These are phyloP conservation scores for Aphelinus atriplicis DNA, from an alignment of 1,140 invertebrate species.

Conservation along the genomic window DNA sequence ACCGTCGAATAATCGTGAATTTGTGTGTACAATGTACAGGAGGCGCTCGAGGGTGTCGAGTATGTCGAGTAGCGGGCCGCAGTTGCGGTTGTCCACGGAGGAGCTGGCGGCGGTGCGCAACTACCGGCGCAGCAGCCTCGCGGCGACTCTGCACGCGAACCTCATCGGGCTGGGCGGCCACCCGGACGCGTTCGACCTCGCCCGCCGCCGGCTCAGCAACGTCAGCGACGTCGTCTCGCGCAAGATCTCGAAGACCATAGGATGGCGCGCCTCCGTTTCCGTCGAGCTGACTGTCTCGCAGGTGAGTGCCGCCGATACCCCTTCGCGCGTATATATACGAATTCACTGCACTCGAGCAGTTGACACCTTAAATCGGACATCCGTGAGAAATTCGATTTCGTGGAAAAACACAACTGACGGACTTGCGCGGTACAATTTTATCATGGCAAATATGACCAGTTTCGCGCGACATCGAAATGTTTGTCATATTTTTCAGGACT, in stretches of 20 bases:
- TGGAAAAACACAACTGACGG: too few species aligned
- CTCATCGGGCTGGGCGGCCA: slow-evolving; percentile 46
- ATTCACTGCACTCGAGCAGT: too few species aligned
- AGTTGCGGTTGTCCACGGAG: neutral
- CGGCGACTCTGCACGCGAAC: slow-evolving; percentile 54
- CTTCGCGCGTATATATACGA: too few species aligned
- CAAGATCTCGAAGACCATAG: slow-evolving; percentile 77
- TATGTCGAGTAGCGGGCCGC: neutral
- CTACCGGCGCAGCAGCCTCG: slow-evolving; percentile 50
- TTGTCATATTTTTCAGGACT: too few species aligned
- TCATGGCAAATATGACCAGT: too few species aligned
- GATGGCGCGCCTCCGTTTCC: slow-evolving; percentile 71
- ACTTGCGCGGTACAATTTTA: too few species aligned
- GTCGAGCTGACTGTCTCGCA: slow-evolving; percentile 70
- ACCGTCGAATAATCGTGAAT: too few species aligned
- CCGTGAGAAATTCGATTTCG: too few species aligned
- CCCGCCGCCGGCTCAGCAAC: slow-evolving; percentile 73
- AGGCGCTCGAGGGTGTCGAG: neutral
- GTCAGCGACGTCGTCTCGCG: slow-evolving; percentile 76
- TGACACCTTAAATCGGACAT: too few species aligned
- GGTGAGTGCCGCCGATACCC: slow-evolving; percentile 36
- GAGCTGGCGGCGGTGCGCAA: neutral
- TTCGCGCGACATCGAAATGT: too few species aligned
- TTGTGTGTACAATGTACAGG: neutral
- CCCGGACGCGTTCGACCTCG: slow-evolving; percentile 42